Conservation (phyloP, 2,888 invertebrate species). For the Mesoligia furuncula region DNA sequence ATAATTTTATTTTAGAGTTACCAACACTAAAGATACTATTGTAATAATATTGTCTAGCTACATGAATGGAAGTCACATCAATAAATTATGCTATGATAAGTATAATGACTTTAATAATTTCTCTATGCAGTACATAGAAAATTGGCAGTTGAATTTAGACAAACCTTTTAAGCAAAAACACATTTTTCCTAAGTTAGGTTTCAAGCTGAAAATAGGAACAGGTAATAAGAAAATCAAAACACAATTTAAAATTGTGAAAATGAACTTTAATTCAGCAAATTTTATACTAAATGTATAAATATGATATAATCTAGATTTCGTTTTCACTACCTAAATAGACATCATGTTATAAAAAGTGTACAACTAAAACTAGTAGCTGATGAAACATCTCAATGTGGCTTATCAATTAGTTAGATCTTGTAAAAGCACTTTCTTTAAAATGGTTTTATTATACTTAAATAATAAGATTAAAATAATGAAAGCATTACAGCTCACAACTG, state of each 20-base stretch:
- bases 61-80: slow-evolving; percentile 1
- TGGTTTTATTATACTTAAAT: slow-evolving; percentile 89
- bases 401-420: slow-evolving; percentile 90
- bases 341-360: slow-evolving; percentile 91
- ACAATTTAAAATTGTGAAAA: slow-evolving; percentile 89
- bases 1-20: slow-evolving; percentile 7
- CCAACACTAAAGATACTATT: background rate
- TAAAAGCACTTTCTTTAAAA: slow-evolving; percentile 90
- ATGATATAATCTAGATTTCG: slow-evolving; percentile 90
- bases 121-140: background rate
- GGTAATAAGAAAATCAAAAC: slow-evolving; percentile 74
- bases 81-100: slow-evolving; percentile 11
- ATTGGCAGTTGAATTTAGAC: background rate
- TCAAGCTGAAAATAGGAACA: slow-evolving; percentile 46
- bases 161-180: background rate
- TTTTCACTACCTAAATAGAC: slow-evolving; percentile 90
- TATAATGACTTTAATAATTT: slow-evolving; percentile 2
- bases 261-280: slow-evolving; percentile 91
- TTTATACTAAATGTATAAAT: slow-evolving; percentile 91
- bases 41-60: background rate
- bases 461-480: slow-evolving; percentile 89
- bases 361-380: slow-evolving; percentile 91
- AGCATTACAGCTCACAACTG: slow-evolving; percentile 88
- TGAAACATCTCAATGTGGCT: slow-evolving; percentile 90
- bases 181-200: background rate